Base-by-base conservation (phyloP, 2,113 vertebrate species). In the Apistogramma diplotaenia region DNA sequence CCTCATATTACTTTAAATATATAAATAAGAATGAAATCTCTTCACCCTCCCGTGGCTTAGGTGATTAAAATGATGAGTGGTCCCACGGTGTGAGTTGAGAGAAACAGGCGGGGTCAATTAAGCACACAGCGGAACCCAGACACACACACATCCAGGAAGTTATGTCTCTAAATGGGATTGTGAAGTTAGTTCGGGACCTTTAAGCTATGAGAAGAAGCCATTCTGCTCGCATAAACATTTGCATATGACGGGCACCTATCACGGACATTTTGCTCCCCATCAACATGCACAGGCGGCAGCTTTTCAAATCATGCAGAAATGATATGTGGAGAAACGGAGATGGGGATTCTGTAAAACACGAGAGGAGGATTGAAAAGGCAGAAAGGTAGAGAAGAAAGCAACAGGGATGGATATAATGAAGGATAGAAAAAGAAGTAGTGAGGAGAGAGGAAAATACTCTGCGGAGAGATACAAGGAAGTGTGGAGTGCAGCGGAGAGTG, bases 31-130 rank as follows among this genome's bases (percentile, higher is more conserved):
- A 67, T 40, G 49, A 62, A 79, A 62, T 21, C 56, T 60, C 31
- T 27, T 27, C 70, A 58, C 51, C 71, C 71, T 49, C 40, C 43
- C 8, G 7, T 58, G 56, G 78, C 70, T 84, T 65, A 43, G 75
- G 78, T 88, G 83, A 90, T 90, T 90, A 85, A 85, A 87, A 67
- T 49, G 73, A 74, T 80, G 60, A 88, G 76, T 13, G 56, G 74
- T 62, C 78, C 76, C 78, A 53, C 55, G 73, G 71, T 58, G 83
- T 37, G 46, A 58, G 55, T 19, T 73, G 56, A 80, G 49, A 55
- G 57, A 80, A 73, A 79, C 78, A 84, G 78, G 56, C 43, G 72
- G 80, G 61, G 77, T 55, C 58, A 81, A 51, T 87, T 81, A 81
- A 40, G 71, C 29, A 77, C 76, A 76, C 78, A 55, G 15, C 43